phyloP scores from a whole-genome alignment of 2,797 vertebrate genomes.

The Chloroceryle amazona region DNA sequence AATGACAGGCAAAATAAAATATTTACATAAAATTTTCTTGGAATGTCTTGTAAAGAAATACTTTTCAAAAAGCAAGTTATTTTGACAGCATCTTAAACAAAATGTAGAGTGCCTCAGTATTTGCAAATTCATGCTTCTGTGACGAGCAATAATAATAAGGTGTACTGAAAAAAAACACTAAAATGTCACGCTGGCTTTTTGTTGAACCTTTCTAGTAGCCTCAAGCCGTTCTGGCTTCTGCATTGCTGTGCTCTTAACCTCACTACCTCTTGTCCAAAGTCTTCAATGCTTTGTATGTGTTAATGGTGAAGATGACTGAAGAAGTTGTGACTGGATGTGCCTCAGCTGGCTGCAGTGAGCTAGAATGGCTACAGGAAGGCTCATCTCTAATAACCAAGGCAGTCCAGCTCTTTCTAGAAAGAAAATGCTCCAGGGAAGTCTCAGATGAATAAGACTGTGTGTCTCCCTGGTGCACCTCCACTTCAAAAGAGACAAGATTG shows the following conservation, averaged over 20 bases:
- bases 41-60: background rate
- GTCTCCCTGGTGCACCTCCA: background rate
- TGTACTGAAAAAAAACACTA: background rate
- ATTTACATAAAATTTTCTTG: background rate
- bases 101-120: background rate
- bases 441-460: background rate
- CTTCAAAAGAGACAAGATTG: background rate
- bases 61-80: background rate
- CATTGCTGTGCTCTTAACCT: background rate
- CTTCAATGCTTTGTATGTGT: background rate
- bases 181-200: background rate
- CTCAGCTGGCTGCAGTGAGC: background rate
- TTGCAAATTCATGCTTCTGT: background rate
- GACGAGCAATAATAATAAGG: background rate
- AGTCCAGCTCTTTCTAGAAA: background rate
- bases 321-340: accelerated
- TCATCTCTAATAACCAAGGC: background rate
- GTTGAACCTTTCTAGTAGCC: background rate
- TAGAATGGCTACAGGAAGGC: background rate
- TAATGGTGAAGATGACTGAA: background rate
- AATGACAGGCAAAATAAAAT: constrained; percentile 53
- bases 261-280: background rate
- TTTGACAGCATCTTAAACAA: background rate
- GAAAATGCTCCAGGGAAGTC: background rate
- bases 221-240: background rate